Evolutionary conservation across 2,888 invertebrate species (phyloP), one percentile per base, ranked within the genome.

Genomic region (Salpingus planirostris): DNA sequence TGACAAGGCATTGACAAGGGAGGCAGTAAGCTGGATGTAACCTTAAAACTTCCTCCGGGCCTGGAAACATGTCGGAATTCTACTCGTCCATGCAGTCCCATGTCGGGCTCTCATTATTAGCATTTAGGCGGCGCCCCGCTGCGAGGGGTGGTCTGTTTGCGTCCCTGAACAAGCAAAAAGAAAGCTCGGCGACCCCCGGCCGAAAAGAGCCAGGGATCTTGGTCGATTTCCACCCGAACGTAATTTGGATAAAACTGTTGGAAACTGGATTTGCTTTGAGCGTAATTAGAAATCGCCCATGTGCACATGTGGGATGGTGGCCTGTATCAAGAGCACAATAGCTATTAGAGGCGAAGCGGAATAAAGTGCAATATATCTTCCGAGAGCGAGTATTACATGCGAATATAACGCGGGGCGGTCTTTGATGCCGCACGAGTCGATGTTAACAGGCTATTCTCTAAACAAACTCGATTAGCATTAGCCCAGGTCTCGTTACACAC

Each of bases 381-480:
- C 43, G n/a, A n/a, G n/a, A n/a, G n/a, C n/a, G n/a, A n/a, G n/a
- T n/a, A n/a, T n/a, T n/a, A n/a, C n/a, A n/a, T n/a, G n/a, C n/a
- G n/a, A 39, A 40, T 46, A 38, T 29, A 42, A 43, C 42, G 44
- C n/a, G n/a, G n/a, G 40, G 31, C 41, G 42, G 49, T 53, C 57
- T 55, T 55, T 55, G 54, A 54, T 50, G 47, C 47, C 43, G n/a
- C n/a, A n/a, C n/a, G n/a, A 54, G 52, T 51, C 46, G 50, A 54
- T 49, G 54, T 53, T 55, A 57, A 57, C 56, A 57, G 57, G 49
- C 57, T 57, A 58, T 58, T 59, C 55, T 56, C 53, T 54, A 56
- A 59, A 57, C 55, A 55, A 58, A 59, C 56, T 50, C 49, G 50
- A 59, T 59, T 59, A 59, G 50, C 50, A 56, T 55, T 55, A 55